Base-by-base conservation (phyloP, 2,888 invertebrate genomes). In the Amblyjoppa proteus region DNA sequence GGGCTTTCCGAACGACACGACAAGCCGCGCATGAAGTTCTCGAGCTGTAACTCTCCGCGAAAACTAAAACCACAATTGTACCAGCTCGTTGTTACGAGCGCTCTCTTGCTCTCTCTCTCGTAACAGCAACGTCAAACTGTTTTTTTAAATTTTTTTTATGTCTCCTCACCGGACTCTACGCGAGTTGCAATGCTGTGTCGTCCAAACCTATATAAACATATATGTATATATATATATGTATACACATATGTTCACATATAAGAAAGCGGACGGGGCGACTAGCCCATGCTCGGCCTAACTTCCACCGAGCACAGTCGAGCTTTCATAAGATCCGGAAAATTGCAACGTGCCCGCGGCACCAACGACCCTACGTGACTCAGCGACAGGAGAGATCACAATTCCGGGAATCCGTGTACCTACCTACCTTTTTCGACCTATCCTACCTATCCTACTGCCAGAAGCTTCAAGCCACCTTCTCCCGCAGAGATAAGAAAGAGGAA, bases 271-370 rank as follows among this genome's bases (percentile, higher is more conserved):
- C 3, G 68, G 68, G 20, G 38, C 31, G 68, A 64, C n/a, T 34
- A 64, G 64, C 11, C 34, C 31, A 34, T n/a, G 20, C 20, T n/a
- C 20, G n/a, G 20, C 7, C 68, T n/a, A 25, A 20, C 56, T 73
- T 25, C 34, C 34, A 25, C 53, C 53, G 28, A 34, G 20, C 73
- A 71, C 49, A 76, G 74, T 77, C 81, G 85, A 77, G 85, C 81
- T 86, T 86, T 86, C 85, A 83, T 86, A 81, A 83, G 85, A 86
- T 86, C 80, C 64, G 74, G 85, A 86, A 86, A 86, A 86, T 86
- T 86, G 83, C 85, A 83, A 86, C 83, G 83, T 86, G 85, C 85
- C 74, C 77, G 80, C 81, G 85, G 85, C 85, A 81, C 85, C 85
- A 86, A 86, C 85, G 80, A 83, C 77, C 56, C 83, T 86, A 86